Evolutionary conservation across 2,113 vertebrate genomes (phyloP), one percentile per base, ranked within the genome.

Genomic region (Sisor rabdophorus): DNA sequence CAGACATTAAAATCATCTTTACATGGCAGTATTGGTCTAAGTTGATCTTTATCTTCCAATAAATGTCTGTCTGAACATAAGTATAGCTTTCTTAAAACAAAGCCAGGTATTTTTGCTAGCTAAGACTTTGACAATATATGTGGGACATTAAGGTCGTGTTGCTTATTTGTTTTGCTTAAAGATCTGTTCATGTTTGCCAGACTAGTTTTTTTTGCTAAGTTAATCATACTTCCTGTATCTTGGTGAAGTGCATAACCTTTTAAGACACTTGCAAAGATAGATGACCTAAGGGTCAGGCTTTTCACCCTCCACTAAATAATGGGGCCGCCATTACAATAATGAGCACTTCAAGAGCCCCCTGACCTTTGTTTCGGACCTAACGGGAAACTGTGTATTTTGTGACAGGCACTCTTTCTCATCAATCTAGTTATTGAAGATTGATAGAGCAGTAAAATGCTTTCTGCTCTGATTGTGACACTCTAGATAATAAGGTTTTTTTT

Each of bases 291-390:
- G 36, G 22, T 87, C 84, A 81, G 82, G 83, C 83, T 80, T 73
- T 78, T 83, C 81, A 81, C 80, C 79, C 86, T 71, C 78, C 79
- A 79, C 84, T 85, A 83, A 89, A 87, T 81, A 87, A 79, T 52
- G 75, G 72, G 82, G 82, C 81, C 83, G 68, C 22, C 73, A 81
- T 89, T 91, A 91, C 59, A 73, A 90, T 88, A 87, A 92, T 90
- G 87, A 86, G 70, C 87, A 79, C 87, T 83, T 82, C 67, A 78
- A 86, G 78, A 88, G 88, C 90, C 90, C 26, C 69, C 75, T 84
- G 87, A 90, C 86, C 89, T 86, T 74, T 67, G 69, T 84, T 86
- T 85, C 84, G 78, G 87, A 90, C 90, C 86, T 72, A 79, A 77
- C 59, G 54, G 70, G 60, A 58, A 74, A 60, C 69, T 73, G 79